Evolutionary conservation across 2,113 vertebrate genomes (phyloP).

Genomic region (Andinoacara biseriatus): DNA sequence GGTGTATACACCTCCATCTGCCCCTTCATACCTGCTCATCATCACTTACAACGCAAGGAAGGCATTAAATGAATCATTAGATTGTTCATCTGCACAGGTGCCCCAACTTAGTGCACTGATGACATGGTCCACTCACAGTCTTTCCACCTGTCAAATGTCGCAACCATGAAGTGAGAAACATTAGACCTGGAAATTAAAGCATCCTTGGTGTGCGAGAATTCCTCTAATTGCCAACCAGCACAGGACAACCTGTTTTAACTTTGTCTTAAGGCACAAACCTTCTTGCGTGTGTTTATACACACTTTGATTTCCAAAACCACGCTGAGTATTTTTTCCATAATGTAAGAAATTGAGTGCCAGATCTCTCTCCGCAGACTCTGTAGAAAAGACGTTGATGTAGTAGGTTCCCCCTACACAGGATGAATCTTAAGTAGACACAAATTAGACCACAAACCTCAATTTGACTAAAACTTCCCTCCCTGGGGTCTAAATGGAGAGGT

Average conservation of each 20-base stretch:
- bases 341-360: background rate
- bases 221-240: background rate
- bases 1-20: conserved; percentile 2
- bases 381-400: conserved; percentile 17
- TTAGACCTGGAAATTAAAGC: background rate
- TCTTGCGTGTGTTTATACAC: background rate
- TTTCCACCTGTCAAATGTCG: background rate
- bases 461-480: conserved; percentile 32
- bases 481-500: background rate
- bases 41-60: background rate
- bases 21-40: background rate
- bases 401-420: background rate
- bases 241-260: background rate
- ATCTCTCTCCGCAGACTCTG: background rate
- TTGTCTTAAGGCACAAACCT: background rate
- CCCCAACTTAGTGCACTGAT: background rate
- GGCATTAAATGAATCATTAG: background rate
- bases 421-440: conserved; percentile 27
- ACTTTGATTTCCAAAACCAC: background rate
- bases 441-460: conserved; percentile 53
- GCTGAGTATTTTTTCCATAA: background rate
- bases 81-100: conserved; percentile 21
- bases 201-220: background rate
- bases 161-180: background rate
- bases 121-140: background rate